Conservation (phyloP, 2,113 vertebrate species). For the Hiodon tergisus region DNA sequence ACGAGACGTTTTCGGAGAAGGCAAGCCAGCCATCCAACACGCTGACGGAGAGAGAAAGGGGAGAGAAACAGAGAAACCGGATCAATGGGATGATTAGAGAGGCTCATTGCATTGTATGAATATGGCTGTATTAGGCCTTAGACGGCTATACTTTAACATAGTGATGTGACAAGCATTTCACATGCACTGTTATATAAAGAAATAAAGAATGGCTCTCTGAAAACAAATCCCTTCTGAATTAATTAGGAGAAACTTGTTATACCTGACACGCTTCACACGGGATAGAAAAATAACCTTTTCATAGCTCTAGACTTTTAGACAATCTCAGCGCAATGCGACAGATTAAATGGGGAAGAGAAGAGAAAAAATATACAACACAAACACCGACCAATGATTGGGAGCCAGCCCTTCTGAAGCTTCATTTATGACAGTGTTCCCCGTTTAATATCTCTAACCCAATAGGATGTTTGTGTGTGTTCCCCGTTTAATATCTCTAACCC, state of each 20-base stretch:
- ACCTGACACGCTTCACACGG: not conserved
- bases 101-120: slow-evolving; percentile 1
- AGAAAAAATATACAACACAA: not conserved
- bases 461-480: too few relatives aligned
- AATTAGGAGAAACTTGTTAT: slow-evolving; percentile 1
- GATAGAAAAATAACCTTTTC: not conserved
- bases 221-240: not conserved
- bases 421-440: not conserved
- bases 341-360: not conserved
- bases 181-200: not conserved
- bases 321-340: not conserved
- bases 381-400: not conserved
- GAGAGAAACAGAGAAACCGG: slow-evolving; percentile 9
- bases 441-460: too few relatives aligned
- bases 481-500: too few relatives aligned
- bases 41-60: slow-evolving; percentile 14
- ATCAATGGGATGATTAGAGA: slow-evolving; percentile 35
- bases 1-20: slow-evolving; percentile 33
- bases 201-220: not conserved
- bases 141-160: slow-evolving; percentile 2
- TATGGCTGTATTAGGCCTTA: not conserved
- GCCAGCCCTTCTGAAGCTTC: not conserved
- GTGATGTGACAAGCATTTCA: slow-evolving; percentile 16
- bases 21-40: slow-evolving; percentile 12
- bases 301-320: too few relatives aligned